Conservation (phyloP, 2,797 vertebrate species). For the Dromococcyx pavoninus region DNA sequence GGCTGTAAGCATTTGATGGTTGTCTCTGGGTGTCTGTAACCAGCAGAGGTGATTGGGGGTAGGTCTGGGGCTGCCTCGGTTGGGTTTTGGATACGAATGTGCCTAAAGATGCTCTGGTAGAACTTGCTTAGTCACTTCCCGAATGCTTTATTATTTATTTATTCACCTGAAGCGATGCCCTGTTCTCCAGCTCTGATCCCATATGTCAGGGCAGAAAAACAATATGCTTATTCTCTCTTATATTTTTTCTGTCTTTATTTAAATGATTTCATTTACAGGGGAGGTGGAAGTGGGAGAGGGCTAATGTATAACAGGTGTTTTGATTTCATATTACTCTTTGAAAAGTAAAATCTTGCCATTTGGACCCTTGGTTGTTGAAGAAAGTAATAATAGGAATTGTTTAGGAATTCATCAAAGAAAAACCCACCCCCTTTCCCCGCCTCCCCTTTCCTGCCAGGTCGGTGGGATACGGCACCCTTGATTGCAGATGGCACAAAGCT, state of each 20-base stretch:
- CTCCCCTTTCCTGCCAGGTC: not conserved
- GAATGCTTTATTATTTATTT: not conserved
- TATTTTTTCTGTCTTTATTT: not conserved
- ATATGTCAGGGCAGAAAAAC: conserved; percentile 19
- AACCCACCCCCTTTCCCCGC: not conserved
- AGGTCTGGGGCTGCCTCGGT: not conserved
- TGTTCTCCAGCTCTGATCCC: not conserved
- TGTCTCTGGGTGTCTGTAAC: not conserved
- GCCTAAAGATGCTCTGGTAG: not conserved
- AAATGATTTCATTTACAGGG: conserved; percentile 62
- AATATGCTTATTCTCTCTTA: not conserved
- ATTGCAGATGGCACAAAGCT: not conserved
- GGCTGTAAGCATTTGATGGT: accelerated
- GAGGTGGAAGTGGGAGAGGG: conserved; percentile 38
- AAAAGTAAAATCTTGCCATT: conserved; percentile 20
- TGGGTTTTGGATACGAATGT: accelerated
- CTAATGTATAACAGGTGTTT: conserved; percentile 67
- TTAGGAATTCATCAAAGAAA: conserved; percentile 50
- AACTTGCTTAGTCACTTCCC: accelerated
- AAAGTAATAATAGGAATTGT: conserved; percentile 43
- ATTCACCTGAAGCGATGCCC: not conserved
- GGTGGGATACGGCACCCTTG: not conserved
- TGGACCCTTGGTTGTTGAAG: not conserved
- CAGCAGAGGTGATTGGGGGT: too few relatives aligned
- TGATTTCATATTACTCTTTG: conserved; percentile 12